Base-by-base conservation (phyloP, 2,113 vertebrate genomes). In the Amazona guildingii region DNA sequence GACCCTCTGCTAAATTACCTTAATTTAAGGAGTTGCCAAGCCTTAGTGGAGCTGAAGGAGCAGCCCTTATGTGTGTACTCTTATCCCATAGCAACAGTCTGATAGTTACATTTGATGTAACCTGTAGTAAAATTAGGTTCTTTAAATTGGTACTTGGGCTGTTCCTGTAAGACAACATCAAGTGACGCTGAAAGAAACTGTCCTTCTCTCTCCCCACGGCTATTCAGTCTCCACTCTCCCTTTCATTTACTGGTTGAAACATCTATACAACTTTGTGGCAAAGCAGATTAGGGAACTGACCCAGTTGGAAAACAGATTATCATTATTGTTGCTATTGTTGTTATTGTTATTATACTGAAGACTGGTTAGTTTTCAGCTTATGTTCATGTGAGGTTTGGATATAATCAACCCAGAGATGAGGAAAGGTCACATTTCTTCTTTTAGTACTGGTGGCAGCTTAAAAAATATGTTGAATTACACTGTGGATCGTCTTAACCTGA, bases 261-360 rank as follows among this genome's bases (percentile, higher is more conserved):
- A 61, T 46, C 20, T 72, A 6, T 70, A n/a, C 9, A 52, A 3
- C 6, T 67, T 1, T n/a, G 19, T 20, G 23, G 5, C 44, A 86
- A 77, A 80, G 35, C 17, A 80, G 70, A 88, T 41, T 24, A 59
- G 24, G 17, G 13, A 75, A 55, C 7, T 51, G 17, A 83, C 79
- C 7, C 13, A 46, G 5, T 0, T 76, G 28, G 27, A 63, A 90
- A 91, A 20, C 1, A 27, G 43, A 11, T 44, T 33, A 7, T 20
- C 13, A 57, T 27, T 13, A 28, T 29, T 28, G 6, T n/a, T 57
- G 1, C 46, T 44, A 1, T 35, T 8, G 1, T 35, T 41, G 3
- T 5, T 68, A 2, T 10, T 66, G 4, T 17, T 78, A 7, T 10
- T 35, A 11, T 35, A 25, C 37, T 87, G 81, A 72, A 61, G 35